Evolutionary conservation across 2,113 vertebrate genomes (phyloP), one percentile per base, ranked within the genome.

Genomic region (Cyanistes caeruleus): DNA sequence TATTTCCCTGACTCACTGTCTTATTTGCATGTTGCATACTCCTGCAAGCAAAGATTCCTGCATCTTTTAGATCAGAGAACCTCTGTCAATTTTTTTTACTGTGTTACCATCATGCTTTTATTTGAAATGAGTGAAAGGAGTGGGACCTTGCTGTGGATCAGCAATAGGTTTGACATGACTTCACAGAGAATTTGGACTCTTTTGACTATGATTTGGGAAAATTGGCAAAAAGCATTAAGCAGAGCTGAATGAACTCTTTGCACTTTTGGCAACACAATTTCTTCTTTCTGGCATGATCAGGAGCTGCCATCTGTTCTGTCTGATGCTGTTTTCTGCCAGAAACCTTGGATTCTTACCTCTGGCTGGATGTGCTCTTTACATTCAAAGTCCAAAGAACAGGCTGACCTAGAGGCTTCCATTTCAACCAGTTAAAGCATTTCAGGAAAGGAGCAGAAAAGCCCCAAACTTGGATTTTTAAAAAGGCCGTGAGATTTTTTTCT

Each of bases 281-380:
- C 64, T 65, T 93, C 35, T 59, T 74, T 84, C 59, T 88, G 72
- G 39, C 56, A 5, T 22, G 39, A 52, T 85, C 55, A 67, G 35
- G 33, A 90, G 39, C 59, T 93, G 72, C 87, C 94, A 77, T 96
- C 94, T 95, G 84, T 90, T 93, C 84, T 77, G 73, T 90, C 85
- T 84, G 73, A 56, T 84, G 72, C 51, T 80, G 68, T 31, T 63
- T 90, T 74, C 48, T 91, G 93, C 75, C 87, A 90, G 63, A 65
- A 53, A 85, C 30, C 55, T 95, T 88, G 78, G 70, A 90, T 90
- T 78, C 64, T 88, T 93, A 88, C 55, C 75, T 59, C 63, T 93
- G 67, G 33, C 69, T 91, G 46, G 39, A 74, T 62, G 28, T 63
- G 19, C 33, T 87, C 76, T 78, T 87, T 72, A 18, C 52, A 46